A percentile compares a stretch with the other conserved stretches of the same genome.
phyloP scores from a whole-genome alignment of 2,113 vertebrate species.

The Fulmarus glacialis region DNA sequence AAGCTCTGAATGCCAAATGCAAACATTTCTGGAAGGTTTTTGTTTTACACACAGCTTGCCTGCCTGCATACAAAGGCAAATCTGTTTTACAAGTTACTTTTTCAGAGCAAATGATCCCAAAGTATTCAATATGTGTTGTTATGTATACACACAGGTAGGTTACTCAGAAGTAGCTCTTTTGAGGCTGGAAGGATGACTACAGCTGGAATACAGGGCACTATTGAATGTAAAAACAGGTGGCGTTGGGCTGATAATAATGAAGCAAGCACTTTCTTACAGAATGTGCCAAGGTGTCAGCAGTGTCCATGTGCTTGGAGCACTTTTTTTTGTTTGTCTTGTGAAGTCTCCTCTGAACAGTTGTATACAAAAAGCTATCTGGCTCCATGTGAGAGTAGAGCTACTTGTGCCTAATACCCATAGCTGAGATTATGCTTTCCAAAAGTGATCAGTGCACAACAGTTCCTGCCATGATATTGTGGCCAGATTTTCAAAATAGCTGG shows the following conservation, averaged over 20 bases:
- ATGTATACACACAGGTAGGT: neutral
- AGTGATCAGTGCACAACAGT: neutral
- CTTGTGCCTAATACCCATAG: neutral
- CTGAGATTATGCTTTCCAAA: neutral
- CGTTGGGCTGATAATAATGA: neutral
- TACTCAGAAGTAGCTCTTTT: neutral
- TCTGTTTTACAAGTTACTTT: neutral
- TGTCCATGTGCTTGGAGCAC: neutral
- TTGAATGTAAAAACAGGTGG: neutral
- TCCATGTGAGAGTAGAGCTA: neutral
- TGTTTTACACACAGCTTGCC: neutral
- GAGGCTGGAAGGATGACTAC: neutral
- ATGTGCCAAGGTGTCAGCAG: neutral
- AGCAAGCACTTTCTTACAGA: neutral
- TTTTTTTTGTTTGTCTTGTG: neutral
- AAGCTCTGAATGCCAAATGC: neutral
- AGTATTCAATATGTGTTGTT: neutral
- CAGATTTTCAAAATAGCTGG: neutral
- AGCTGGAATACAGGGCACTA: neutral
- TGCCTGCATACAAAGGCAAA: neutral
- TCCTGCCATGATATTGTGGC: neutral
- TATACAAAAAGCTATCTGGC: neutral
- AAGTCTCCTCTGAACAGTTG: neutral
- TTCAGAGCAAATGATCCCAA: neutral
- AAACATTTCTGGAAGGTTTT: neutral